Evolutionary conservation across 1,140 invertebrate genomes (phyloP).

Genomic region (Anoplophora glabripennis): DNA sequence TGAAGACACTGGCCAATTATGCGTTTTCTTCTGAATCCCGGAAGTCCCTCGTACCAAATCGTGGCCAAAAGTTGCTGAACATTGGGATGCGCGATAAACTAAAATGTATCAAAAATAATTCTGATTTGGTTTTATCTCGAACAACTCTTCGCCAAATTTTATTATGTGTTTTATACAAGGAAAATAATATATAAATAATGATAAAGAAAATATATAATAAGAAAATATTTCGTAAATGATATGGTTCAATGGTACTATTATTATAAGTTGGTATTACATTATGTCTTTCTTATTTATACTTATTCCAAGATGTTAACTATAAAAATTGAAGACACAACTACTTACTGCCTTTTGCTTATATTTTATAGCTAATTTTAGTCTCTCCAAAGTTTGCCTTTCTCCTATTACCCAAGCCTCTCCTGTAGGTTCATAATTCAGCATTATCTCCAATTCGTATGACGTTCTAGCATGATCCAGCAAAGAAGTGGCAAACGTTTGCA

Average conservation of each 20-base stretch:
- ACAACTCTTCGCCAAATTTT: too few relatives aligned
- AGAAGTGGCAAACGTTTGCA: slow-evolving; percentile 74
- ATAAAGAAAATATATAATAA: too few relatives aligned
- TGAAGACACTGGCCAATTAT: slow-evolving; percentile 58
- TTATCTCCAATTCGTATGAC: slow-evolving; percentile 84
- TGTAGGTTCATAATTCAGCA: slow-evolving; percentile 79
- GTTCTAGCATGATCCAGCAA: slow-evolving; percentile 84
- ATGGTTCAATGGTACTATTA: too few relatives aligned
- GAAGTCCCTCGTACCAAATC: slow-evolving; percentile 90
- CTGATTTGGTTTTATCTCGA: too few relatives aligned
- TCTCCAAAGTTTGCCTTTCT: slow-evolving; percentile 72
- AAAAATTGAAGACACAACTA: not conserved
- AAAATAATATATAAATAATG: too few relatives aligned
- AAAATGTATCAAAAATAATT: slow-evolving; percentile 23
- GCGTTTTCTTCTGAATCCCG: slow-evolving; percentile 79
- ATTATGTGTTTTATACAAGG: too few relatives aligned
- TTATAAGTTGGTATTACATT: too few relatives aligned
- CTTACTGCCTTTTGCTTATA: slow-evolving; percentile 89
- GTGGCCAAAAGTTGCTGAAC: slow-evolving; percentile 85
- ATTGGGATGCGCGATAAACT: slow-evolving; percentile 90
- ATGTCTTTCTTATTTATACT: too few relatives aligned
- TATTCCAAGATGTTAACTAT: too few relatives aligned
- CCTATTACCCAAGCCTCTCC: slow-evolving; percentile 63
- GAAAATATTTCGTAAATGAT: too few relatives aligned
- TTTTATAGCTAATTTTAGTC: slow-evolving; percentile 83